Conservation (phyloP, 2,888 invertebrate species). For the Meteorus cinctellus region DNA sequence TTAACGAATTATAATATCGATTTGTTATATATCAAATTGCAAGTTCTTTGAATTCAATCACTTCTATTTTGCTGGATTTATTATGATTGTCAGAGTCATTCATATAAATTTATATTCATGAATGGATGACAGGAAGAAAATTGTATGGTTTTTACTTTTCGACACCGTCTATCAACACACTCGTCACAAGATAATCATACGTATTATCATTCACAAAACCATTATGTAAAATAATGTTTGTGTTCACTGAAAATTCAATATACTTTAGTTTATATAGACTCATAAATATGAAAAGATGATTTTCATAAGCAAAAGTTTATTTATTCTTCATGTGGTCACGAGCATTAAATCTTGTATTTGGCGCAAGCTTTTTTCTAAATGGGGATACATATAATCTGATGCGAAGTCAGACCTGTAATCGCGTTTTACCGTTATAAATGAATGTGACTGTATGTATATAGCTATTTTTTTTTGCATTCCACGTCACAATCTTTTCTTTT, state of each 20-base stretch:
- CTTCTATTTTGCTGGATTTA: not conserved
- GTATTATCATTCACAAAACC: not conserved
- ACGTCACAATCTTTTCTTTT: not conserved
- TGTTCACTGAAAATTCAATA: not conserved
- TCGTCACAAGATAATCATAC: not conserved
- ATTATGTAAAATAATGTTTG: not conserved
- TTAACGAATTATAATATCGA: no score
- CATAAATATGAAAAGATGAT: not conserved
- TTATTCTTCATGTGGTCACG: not conserved
- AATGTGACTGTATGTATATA: constrained; percentile 8
- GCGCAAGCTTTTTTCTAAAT: not conserved
- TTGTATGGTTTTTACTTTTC: not conserved
- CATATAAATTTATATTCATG: not conserved
- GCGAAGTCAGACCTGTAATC: constrained; percentile 8
- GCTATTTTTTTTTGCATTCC: constrained; percentile 9
- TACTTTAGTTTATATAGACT: not conserved
- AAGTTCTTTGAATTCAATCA: no score
- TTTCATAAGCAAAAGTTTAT: not conserved
- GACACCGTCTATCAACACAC: not conserved
- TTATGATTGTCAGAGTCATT: not conserved
- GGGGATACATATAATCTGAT: not conserved
- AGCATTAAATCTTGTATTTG: not conserved
- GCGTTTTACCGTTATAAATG: constrained; percentile 19
- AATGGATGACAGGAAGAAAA: not conserved
- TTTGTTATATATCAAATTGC: no score